phyloP scores from a whole-genome alignment of 2,888 invertebrate genomes.

The Lumbricus terrestris region DNA sequence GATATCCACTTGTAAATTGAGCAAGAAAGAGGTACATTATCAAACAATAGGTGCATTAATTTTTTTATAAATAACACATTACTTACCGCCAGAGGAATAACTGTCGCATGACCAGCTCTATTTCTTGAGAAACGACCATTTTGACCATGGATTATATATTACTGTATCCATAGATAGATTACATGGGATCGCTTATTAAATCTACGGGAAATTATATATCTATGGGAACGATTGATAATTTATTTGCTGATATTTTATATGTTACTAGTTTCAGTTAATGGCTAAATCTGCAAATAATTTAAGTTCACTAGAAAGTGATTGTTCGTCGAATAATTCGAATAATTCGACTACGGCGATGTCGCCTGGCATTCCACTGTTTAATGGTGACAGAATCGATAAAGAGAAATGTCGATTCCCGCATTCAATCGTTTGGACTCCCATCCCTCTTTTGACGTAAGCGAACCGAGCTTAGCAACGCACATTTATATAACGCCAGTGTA shows the following conservation, averaged over 20 bases:
- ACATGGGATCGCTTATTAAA: too few species aligned
- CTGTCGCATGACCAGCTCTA: too few species aligned
- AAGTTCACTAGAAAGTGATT: neutral
- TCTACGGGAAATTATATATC: too few species aligned
- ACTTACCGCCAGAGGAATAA: too few species aligned
- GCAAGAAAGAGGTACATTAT: too few species aligned
- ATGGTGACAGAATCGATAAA: slow-evolving; percentile 51
- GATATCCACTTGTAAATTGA: too few species aligned
- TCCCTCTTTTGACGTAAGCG: slow-evolving; percentile 81
- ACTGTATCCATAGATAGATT: too few species aligned
- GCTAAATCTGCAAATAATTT: neutral
- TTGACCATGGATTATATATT: too few species aligned
- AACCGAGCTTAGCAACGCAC: neutral
- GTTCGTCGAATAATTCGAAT: slow-evolving; percentile 11
- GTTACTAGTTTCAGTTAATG: neutral
- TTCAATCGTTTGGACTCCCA: slow-evolving; percentile 94
- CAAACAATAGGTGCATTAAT: too few species aligned
- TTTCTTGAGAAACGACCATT: too few species aligned
- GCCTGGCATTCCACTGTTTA: slow-evolving; percentile 14
- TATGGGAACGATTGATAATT: neutral
- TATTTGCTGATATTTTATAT: neutral
- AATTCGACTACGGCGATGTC: slow-evolving; percentile 10
- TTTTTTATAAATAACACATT: too few species aligned
- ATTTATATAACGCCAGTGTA: neutral
- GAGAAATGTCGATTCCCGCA: slow-evolving; percentile 71